phyloP scores from a whole-genome alignment of 2,113 vertebrate genomes.

The Lycaon pictus region DNA sequence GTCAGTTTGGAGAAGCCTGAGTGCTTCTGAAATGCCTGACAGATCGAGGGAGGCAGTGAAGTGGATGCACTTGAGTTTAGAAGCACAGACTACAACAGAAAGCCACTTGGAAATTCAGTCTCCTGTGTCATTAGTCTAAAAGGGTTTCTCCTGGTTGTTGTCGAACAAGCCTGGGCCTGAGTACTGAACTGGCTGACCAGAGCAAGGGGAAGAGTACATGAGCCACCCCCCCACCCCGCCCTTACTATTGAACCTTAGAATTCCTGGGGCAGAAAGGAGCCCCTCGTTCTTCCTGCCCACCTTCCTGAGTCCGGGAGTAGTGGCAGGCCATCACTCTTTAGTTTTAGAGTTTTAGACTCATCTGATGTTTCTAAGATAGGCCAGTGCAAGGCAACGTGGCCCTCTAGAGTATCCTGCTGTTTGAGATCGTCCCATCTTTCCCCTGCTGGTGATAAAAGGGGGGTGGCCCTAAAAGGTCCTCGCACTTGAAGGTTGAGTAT shows the following conservation, averaged over 20 bases:
- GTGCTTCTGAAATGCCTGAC: background rate
- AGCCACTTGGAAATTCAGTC: background rate
- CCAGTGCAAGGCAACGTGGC: background rate
- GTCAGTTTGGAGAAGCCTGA: background rate
- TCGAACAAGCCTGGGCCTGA: background rate
- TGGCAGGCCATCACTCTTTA: fast-evolving
- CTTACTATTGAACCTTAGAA: background rate
- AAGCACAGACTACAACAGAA: background rate
- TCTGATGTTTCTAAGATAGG: fast-evolving
- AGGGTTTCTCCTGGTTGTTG: background rate
- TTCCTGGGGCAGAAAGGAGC: background rate
- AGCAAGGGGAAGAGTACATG: background rate
- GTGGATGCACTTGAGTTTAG: background rate
- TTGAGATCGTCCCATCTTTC: background rate
- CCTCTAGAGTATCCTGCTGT: fast-evolving
- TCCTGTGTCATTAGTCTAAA: background rate
- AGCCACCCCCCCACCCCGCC: fast-evolving
- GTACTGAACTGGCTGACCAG: background rate
- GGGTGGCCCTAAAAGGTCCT: background rate
- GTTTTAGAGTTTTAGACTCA: background rate
- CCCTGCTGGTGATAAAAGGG: background rate
- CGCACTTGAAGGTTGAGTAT: background rate
- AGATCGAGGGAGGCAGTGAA: background rate
- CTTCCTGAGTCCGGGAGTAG: fast-evolving
- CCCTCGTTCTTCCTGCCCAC: background rate